A percentile compares a stretch with the other conserved stretches of the same genome.
These are phyloP conservation scores for Scaptomyza caliginosa DNA, from an alignment of 2,888 invertebrate genomes.

Conservation along the genomic window DNA sequence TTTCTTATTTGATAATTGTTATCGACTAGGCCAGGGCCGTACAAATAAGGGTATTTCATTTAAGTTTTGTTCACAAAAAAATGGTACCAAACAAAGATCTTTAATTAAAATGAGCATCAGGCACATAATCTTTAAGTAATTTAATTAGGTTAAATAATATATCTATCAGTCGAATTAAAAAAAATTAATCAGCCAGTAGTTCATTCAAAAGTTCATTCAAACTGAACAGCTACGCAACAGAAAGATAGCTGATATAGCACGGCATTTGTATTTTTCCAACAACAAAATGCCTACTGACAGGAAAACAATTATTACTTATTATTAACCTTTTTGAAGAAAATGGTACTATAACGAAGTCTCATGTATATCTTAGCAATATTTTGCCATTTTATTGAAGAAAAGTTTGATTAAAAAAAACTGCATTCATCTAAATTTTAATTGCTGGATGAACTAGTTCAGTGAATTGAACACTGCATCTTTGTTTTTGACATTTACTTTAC, in stretches of 20 bases:
- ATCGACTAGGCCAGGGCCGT: neutral
- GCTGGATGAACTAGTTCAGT: constrained; percentile 7
- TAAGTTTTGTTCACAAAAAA: too few species aligned
- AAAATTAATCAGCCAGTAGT: too few species aligned
- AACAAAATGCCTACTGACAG: neutral
- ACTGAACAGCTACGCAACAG: neutral
- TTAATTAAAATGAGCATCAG: too few species aligned
- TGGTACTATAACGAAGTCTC: neutral
- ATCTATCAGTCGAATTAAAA: too few species aligned
- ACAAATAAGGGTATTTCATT: too few species aligned
- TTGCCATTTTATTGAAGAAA: neutral
- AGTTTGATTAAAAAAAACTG: neutral
- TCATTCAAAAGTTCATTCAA: too few species aligned
- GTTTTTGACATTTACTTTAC: constrained; percentile 67
- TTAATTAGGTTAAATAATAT: too few species aligned
- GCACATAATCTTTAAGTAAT: too few species aligned
- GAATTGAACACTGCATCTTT: constrained; percentile 29
- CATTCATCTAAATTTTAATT: neutral
- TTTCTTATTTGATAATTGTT: constrained; percentile 7
- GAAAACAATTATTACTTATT: neutral
- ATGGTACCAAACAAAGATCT: too few species aligned
- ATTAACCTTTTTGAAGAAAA: neutral
- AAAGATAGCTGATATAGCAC: neutral
- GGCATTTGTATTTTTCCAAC: neutral
- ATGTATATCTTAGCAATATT: too few species aligned